phyloP scores from a whole-genome alignment of 2,797 vertebrate species.

The Halcyon chelicuti region DNA sequence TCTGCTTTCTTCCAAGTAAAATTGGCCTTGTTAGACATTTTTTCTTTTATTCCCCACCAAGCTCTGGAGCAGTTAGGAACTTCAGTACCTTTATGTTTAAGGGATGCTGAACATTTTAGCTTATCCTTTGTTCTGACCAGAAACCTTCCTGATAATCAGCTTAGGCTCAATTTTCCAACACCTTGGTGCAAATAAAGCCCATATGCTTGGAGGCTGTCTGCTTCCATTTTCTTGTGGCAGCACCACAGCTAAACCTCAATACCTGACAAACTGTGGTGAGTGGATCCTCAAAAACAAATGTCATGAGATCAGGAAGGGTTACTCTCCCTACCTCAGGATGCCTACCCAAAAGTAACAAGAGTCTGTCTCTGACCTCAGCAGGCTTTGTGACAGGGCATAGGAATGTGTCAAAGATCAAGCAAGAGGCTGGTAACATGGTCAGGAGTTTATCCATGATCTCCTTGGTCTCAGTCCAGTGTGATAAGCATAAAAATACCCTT shows the following conservation, averaged over 20 bases:
- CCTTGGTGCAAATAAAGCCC: background rate
- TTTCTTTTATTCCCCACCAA: background rate
- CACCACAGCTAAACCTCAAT: background rate
- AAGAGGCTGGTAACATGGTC: background rate
- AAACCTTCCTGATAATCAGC: background rate
- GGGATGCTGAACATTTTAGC: background rate
- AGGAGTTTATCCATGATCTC: background rate
- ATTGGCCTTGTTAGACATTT: background rate
- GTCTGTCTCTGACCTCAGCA: background rate
- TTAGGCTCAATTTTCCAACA: background rate
- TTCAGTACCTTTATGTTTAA: background rate
- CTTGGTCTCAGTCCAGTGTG: background rate
- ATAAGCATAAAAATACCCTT: background rate
- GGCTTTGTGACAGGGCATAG: background rate
- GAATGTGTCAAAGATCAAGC: background rate
- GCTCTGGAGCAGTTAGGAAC: background rate
- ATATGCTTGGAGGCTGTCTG: background rate
- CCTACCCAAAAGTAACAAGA: background rate
- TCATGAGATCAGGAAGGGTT: background rate
- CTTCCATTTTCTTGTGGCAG: background rate
- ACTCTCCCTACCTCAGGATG: background rate
- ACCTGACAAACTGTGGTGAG: fast-evolving
- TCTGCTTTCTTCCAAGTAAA: background rate
- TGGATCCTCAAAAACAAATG: background rate
- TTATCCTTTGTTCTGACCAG: background rate